phyloP scores from a whole-genome alignment of 2,888 invertebrate species.

The Brachycybe producta region DNA sequence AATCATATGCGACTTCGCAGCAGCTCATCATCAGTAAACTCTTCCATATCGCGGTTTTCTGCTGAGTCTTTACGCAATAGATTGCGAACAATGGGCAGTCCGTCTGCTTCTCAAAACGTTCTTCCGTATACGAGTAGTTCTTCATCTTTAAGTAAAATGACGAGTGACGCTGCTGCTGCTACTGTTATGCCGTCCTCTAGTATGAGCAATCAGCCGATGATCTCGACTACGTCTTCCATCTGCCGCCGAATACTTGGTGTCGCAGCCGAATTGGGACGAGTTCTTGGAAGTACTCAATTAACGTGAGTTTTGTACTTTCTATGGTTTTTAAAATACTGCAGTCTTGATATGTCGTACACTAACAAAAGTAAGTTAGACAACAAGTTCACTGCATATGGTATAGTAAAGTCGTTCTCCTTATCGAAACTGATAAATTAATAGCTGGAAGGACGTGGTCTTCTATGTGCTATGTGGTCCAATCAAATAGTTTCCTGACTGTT shows the following conservation, averaged over 20 bases:
- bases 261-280: neutral
- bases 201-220: neutral
- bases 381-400: too few species aligned
- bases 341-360: neutral
- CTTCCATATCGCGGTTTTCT: neutral
- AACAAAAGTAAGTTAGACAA: too few species aligned
- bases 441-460: too few species aligned
- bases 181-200: too few species aligned
- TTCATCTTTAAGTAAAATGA: too few species aligned
- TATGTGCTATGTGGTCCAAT: too few species aligned
- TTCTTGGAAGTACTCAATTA: neutral
- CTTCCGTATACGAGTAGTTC: neutral
- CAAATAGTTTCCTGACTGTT: too few species aligned
- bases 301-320: neutral
- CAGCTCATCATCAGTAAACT: slow-evolving; percentile 45
- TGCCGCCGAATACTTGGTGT: slow-evolving; percentile 8
- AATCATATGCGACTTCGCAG: slow-evolving; percentile 38
- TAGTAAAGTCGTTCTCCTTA: too few species aligned
- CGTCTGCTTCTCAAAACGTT: neutral
- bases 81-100: slow-evolving; percentile 4
- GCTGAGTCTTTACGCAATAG: neutral
- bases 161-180: too few species aligned
- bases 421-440: too few species aligned
- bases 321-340: neutral
- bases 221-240: slow-evolving; percentile 1